Percentiles rank a stretch among this genome's conserved stretches.
Conservation (phyloP, 2,888 invertebrate species). For the Tipula lateralis region DNA sequence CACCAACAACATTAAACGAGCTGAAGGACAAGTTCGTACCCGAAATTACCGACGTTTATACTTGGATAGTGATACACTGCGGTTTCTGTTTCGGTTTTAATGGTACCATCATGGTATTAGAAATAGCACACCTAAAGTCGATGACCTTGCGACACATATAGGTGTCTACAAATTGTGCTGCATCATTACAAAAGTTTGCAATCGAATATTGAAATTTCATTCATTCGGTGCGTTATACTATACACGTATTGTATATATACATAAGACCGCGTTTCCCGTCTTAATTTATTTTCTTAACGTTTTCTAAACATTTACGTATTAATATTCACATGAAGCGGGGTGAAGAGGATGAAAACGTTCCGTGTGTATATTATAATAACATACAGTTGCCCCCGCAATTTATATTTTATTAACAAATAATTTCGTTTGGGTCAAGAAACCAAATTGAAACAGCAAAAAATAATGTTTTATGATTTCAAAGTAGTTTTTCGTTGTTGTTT, state of each 20-base stretch:
- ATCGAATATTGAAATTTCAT: not conserved
- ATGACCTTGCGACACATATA: too few relatives aligned
- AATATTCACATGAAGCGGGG: not conserved
- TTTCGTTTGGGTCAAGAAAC: conserved; percentile 15
- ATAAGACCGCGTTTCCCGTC: not conserved
- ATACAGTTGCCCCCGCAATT: conserved; percentile 9
- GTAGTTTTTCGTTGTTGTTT: conserved; percentile 4
- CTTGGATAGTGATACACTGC: too few relatives aligned
- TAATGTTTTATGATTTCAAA: not conserved
- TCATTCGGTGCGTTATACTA: not conserved
- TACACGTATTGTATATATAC: not conserved
- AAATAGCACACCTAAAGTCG: too few relatives aligned
- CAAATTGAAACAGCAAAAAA: not conserved
- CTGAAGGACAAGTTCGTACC: too few relatives aligned
- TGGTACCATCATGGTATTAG: too few relatives aligned
- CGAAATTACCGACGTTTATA: too few relatives aligned
- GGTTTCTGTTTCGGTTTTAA: too few relatives aligned
- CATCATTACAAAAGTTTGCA: not conserved
- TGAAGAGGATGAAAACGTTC: not conserved
- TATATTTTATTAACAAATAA: not conserved
- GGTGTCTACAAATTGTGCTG: not conserved
- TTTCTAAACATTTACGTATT: not conserved
- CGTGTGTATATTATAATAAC: not conserved
- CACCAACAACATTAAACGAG: not conserved
- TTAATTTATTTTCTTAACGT: not conserved